Percentiles rank a stretch among this genome's conserved stretches.
Evolutionary conservation across 2,888 invertebrate genomes (phyloP).

Genomic region (Scaeva pyrastri): DNA sequence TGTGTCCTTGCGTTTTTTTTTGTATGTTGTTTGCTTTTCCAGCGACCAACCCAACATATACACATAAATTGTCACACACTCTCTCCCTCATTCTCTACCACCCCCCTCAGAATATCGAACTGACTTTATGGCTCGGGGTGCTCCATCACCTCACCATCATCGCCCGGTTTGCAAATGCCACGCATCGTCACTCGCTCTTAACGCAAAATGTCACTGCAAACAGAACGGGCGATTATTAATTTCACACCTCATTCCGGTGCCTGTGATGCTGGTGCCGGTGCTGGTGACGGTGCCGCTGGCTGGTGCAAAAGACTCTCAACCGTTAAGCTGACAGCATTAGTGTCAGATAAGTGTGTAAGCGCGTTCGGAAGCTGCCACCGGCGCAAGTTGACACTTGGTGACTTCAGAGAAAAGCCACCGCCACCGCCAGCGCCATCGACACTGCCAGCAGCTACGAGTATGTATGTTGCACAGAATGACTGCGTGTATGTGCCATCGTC

Average conservation of each 20-base stretch:
- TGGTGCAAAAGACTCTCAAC: conserved; percentile 49
- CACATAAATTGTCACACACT: conserved; percentile 62
- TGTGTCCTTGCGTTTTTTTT: conserved; percentile 4
- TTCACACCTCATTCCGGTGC: conserved; percentile 68
- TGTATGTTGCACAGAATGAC: conserved; percentile 15
- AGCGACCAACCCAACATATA: conserved; percentile 17
- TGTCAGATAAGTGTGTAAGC: conserved; percentile 68
- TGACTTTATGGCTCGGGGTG: conserved; percentile 37
- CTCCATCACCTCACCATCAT: conserved; percentile 26
- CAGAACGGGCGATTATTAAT: conserved; percentile 71
- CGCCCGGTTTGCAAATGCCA: conserved; percentile 35
- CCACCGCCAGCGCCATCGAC: background rate
- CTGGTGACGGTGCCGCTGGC: background rate
- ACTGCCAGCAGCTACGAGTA: too few species aligned
- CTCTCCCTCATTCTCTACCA: background rate
- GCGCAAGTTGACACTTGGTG: conserved; percentile 62
- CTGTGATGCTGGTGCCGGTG: conserved; percentile 6
- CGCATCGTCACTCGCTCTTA: conserved; percentile 57
- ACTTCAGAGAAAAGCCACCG: conserved; percentile 50
- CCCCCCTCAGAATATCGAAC: background rate
- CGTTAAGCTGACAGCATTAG: conserved; percentile 71
- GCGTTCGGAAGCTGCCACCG: conserved; percentile 57
- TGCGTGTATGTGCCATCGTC: conserved; percentile 68
- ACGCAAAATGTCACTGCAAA: conserved; percentile 71
- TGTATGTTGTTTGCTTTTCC: background rate